Conservation (phyloP, 2,113 vertebrate genomes). For the Gorsachius goisagi region DNA sequence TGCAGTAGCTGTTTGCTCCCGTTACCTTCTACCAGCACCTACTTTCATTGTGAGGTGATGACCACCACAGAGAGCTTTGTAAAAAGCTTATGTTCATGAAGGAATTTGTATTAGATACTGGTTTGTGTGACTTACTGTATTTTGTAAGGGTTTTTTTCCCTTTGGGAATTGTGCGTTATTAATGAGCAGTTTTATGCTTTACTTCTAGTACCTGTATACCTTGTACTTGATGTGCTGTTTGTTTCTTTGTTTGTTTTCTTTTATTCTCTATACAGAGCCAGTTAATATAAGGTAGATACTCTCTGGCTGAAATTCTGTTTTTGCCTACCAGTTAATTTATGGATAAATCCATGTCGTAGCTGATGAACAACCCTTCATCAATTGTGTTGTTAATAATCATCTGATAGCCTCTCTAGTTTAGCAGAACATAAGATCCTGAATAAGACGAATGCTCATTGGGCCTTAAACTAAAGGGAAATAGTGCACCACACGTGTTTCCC, state of each 20-base stretch:
- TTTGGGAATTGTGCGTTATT: constrained; percentile 62
- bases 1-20: neutral
- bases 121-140: constrained; percentile 57
- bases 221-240: constrained; percentile 3
- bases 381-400: neutral
- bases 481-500: neutral
- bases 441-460: neutral
- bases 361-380: neutral
- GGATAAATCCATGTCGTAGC: neutral
- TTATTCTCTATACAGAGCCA: neutral
- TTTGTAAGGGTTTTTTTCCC: constrained; percentile 57
- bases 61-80: neutral
- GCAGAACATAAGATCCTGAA: neutral
- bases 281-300: constrained; percentile 5
- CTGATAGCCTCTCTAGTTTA: neutral
- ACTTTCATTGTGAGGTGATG: constrained; percentile 24
- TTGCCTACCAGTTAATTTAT: constrained; percentile 38
- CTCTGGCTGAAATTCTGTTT: constrained; percentile 18
- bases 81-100: constrained; percentile 39
- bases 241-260: neutral
- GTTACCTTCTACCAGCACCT: neutral
- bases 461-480: constrained; percentile 29
- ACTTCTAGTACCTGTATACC: neutral
- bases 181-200: constrained; percentile 70
- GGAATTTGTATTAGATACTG: constrained; percentile 47